Conservation (phyloP, 2,113 vertebrate genomes). For the Peucedramus taeniatus region DNA sequence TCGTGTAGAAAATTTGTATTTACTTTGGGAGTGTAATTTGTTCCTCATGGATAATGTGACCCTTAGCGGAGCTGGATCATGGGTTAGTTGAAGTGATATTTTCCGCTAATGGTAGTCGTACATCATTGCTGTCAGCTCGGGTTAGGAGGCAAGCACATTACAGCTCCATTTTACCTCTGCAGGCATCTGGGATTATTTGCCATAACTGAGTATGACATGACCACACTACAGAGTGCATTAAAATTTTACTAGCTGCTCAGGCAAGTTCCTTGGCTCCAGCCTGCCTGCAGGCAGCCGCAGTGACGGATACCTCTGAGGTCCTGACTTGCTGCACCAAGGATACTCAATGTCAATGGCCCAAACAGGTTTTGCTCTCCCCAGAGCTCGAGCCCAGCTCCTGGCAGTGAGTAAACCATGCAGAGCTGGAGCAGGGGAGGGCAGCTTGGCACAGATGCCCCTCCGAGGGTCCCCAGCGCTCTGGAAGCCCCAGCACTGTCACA, state of each 20-base stretch:
- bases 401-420: not conserved
- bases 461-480: rapidly evolving
- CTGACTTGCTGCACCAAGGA: slow-evolving; percentile 83
- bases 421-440: not conserved
- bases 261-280: slow-evolving; percentile 83
- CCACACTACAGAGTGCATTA: slow-evolving; percentile 98
- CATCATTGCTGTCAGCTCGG: slow-evolving; percentile 99
- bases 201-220: slow-evolving; percentile 99
- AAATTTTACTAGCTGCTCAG: slow-evolving; percentile 96
- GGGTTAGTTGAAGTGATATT: slow-evolving; percentile 99
- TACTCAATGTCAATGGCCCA: slow-evolving; percentile 75
- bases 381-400: not conserved
- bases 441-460: not conserved
- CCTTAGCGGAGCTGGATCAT: slow-evolving; percentile 99
- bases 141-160: slow-evolving; percentile 99
- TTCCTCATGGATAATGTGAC: slow-evolving; percentile 99
- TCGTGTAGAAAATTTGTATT: slow-evolving; percentile 98
- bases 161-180: slow-evolving; percentile 99
- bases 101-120: slow-evolving; percentile 99
- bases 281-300: slow-evolving; percentile 76
- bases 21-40: slow-evolving; percentile 99
- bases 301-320: slow-evolving; percentile 83
- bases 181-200: slow-evolving; percentile 99
- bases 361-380: slow-evolving; percentile 54
- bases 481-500: not conserved